phyloP scores from a whole-genome alignment of 2,888 invertebrate species.

The Gandaritis pyraliata region DNA sequence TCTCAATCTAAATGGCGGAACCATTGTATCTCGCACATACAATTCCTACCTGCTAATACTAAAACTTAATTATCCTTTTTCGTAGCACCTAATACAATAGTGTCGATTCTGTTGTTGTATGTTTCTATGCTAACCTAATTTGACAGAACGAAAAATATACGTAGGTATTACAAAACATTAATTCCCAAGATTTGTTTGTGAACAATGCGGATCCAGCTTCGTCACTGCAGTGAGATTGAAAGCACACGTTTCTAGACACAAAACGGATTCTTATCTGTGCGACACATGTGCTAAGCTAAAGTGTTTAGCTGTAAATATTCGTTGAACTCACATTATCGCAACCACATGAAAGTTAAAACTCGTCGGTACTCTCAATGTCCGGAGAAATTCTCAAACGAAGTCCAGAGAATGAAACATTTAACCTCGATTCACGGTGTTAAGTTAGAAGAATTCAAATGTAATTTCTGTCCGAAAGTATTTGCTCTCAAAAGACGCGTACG shows the following conservation, averaged over 20 bases:
- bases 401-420: slow-evolving; percentile 74
- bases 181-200: slow-evolving; percentile 61
- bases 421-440: slow-evolving; percentile 67
- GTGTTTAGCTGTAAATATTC: slow-evolving; percentile 76
- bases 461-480: slow-evolving; percentile 70
- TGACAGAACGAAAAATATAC: slow-evolving; percentile 15
- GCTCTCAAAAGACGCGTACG: slow-evolving; percentile 62
- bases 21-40: neutral
- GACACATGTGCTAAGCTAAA: slow-evolving; percentile 80
- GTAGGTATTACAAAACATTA: slow-evolving; percentile 31
- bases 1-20: neutral
- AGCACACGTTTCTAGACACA: slow-evolving; percentile 69
- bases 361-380: slow-evolving; percentile 73
- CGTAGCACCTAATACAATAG: neutral
- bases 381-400: slow-evolving; percentile 72
- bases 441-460: slow-evolving; percentile 73
- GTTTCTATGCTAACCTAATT: no score
- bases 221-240: slow-evolving; percentile 62
- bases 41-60: neutral
- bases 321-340: slow-evolving; percentile 75
- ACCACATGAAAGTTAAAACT: slow-evolving; percentile 75
- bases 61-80: neutral
- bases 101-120: no score
- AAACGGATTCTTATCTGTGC: slow-evolving; percentile 70
- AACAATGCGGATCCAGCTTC: slow-evolving; percentile 46